phyloP scores from a whole-genome alignment of 2,797 vertebrate species.

The Onychomys leucogaster region DNA sequence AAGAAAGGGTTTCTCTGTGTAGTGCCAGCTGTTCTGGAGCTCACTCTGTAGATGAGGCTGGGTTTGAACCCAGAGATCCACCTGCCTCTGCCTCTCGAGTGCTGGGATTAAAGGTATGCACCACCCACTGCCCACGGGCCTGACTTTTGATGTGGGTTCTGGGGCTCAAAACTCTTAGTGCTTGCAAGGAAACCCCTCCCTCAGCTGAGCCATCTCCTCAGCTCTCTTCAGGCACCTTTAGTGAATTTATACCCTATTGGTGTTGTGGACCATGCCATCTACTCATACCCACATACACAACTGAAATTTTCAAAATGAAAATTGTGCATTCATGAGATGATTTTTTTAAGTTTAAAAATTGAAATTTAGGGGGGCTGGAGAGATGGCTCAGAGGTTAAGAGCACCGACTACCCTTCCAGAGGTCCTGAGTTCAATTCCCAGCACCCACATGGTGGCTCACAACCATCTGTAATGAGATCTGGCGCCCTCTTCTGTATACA shows the following conservation, averaged over 20 bases:
- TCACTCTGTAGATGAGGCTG: background rate
- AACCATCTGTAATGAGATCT: too few species aligned
- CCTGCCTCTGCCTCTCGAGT: background rate
- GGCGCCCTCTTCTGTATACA: too few species aligned
- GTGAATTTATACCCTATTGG: accelerated
- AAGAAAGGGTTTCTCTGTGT: background rate
- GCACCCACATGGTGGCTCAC: too few species aligned
- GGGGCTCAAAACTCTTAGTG: background rate
- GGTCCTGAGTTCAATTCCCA: too few species aligned
- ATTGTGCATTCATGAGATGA: background rate
- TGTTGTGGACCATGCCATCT: too few species aligned
- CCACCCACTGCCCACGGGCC: background rate
- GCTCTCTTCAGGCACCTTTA: background rate
- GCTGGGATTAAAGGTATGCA: background rate
- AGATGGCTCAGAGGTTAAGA: too few species aligned
- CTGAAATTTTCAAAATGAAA: background rate
- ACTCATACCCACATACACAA: background rate
- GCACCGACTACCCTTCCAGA: too few species aligned
- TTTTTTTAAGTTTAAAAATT: background rate
- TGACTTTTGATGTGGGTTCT: background rate
- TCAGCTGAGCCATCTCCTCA: background rate
- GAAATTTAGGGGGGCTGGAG: too few species aligned
- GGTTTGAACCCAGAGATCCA: background rate
- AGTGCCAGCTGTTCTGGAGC: background rate
- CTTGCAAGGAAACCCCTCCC: background rate